Evolutionary conservation across 2,888 invertebrate species (phyloP), one percentile per base, ranked within the genome.

Genomic region (Ochropleura plecta): DNA sequence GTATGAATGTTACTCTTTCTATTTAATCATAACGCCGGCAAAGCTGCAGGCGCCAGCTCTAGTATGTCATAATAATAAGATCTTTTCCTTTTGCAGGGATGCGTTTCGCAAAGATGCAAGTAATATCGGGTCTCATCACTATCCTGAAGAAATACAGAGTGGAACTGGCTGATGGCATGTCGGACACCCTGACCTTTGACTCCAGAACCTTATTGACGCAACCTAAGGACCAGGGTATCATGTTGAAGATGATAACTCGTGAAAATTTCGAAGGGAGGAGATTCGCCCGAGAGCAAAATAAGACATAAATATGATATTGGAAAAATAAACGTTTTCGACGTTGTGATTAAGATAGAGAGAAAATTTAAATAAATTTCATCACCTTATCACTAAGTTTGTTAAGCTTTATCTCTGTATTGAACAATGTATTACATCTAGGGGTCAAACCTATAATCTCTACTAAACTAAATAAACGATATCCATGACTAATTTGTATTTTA

Each of bases 101-200:
- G 55, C 80, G 78, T 8, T 78, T 78, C 20, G 53, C 78, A 16
- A 78, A 87, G 72, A 92, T 93, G 92, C 91, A 92, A 74, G 87
- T 91, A 72, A 49, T 91, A 42, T 82, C 91, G 0, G 91, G 90
- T 0, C 76, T 92, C n/a, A 69, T 92, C 49, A 90, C 89, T 1
- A 30, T 92, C 12, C 75, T 93, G 72, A 92, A 87, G 81, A 89
- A 88, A 18, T 92, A 90, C 77, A 80, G 80, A 14, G 73, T 92
- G 57, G 86, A 89, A 49, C 53, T 91, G 44, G 88, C 91, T 0
- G 82, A 83, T 0, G 88, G 83, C 3, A 91, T 86, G 85, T 85
- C 90, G 0, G 60, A 59, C 0, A 78, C 57, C 3, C 40, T 86
- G 5, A 53, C 40, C 0, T 55, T 86, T 0, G 86, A 86, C 7